Evolutionary conservation across 2,113 vertebrate species (phyloP).

Genomic region (Ochotona curzoniae): DNA sequence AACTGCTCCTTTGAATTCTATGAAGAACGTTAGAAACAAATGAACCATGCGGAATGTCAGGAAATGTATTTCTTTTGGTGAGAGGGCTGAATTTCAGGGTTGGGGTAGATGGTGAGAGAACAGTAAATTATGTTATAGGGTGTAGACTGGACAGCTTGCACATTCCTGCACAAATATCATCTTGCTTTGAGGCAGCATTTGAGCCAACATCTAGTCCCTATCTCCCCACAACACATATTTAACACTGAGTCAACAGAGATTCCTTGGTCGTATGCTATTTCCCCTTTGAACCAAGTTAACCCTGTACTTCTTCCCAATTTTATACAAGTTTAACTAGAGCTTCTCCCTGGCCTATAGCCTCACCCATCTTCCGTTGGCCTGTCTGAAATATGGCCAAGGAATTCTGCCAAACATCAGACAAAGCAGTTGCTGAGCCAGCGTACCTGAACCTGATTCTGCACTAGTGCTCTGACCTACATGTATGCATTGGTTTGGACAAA

Average conservation of each 20-base stretch:
- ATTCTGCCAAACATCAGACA: neutral
- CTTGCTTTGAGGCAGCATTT: neutral
- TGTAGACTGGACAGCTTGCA: neutral
- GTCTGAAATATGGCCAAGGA: neutral
- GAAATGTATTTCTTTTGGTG: constrained; percentile 33
- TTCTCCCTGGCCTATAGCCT: neutral
- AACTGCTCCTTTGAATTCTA: constrained; percentile 68
- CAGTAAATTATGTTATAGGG: neutral
- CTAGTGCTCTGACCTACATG: neutral
- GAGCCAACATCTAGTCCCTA: neutral
- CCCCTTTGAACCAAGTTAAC: neutral
- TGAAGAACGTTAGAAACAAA: constrained; percentile 67
- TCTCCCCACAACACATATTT: neutral
- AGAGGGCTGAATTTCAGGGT: neutral
- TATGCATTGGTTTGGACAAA: neutral
- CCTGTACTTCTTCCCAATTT: neutral
- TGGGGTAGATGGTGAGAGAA: neutral
- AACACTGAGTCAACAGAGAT: neutral
- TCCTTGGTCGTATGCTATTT: neutral
- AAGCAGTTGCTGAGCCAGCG: neutral
- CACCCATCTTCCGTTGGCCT: neutral
- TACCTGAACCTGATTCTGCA: neutral
- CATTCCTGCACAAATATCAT: neutral
- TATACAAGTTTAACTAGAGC: neutral
- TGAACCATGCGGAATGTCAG: constrained; percentile 65